Conservation (phyloP, 2,113 vertebrate genomes). For the Desmodus rotundus region DNA sequence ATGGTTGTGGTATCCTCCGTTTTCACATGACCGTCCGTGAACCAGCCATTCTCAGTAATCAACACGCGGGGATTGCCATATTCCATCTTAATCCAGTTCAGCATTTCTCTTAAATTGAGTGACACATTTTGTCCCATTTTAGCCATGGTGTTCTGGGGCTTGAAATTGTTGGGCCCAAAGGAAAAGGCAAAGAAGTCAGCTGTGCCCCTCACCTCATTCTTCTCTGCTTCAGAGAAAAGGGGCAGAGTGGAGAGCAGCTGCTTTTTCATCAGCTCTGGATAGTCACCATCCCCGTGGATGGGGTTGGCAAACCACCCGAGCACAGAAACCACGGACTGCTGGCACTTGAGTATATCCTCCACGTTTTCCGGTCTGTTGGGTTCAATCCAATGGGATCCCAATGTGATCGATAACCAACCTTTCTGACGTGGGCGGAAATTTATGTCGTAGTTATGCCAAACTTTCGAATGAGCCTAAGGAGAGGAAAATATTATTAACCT, state of each 20-base stretch:
- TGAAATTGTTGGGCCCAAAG: conserved; percentile 94
- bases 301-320: conserved; percentile 96
- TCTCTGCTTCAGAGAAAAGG: conserved; percentile 86
- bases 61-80: conserved; percentile 88
- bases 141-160: conserved; percentile 78
- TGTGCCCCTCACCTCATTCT: conserved; percentile 84
- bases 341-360: conserved; percentile 83
- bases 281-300: conserved; percentile 90
- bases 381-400: conserved; percentile 96
- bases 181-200: conserved; percentile 97
- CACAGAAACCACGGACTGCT: conserved; percentile 89
- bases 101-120: conserved; percentile 85
- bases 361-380: conserved; percentile 82
- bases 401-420: conserved; percentile 90
- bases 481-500: conserved; percentile 55
- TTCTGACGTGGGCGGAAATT: conserved; percentile 86
- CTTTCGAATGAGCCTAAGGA: conserved; percentile 91
- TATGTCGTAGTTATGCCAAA: conserved; percentile 91
- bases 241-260: conserved; percentile 80
- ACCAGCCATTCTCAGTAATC: conserved; percentile 95
- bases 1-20: conserved; percentile 92
- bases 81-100: conserved; percentile 93
- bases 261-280: conserved; percentile 86
- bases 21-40: conserved; percentile 87
- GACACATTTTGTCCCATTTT: conserved; percentile 86